Evolutionary conservation across 2,797 vertebrate genomes (phyloP).

Genomic region (Chiroxiphia lanceolata): DNA sequence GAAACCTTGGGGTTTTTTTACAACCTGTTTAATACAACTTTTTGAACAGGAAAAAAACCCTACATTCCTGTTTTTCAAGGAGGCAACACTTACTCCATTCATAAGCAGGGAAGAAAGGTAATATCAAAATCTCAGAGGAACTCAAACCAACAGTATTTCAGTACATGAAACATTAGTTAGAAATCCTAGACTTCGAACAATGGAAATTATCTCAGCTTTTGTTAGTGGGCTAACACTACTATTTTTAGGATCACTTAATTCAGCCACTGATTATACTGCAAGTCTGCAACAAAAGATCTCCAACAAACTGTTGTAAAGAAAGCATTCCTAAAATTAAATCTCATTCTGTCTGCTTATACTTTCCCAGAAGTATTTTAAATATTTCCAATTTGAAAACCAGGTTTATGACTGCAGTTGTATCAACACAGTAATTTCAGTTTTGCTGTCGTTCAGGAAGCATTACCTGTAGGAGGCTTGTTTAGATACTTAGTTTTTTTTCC

Average conservation of each 20-base stretch:
- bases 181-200: neutral
- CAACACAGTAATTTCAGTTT: neutral
- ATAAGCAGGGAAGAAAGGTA: neutral
- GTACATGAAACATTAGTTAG: neutral
- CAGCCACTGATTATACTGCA: neutral
- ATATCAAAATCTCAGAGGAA: neutral
- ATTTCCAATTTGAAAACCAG: neutral
- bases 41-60: neutral
- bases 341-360: neutral
- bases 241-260: neutral
- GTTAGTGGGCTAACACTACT: neutral
- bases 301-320: neutral
- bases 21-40: neutral
- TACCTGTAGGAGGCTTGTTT: neutral
- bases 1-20: neutral
- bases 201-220: neutral
- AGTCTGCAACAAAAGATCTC: neutral
- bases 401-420: neutral
- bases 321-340: neutral
- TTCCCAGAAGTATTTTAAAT: neutral
- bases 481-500: neutral
- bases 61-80: neutral
- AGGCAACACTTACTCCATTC: neutral
- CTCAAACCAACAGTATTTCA: neutral
- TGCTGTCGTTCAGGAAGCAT: neutral